phyloP scores from a whole-genome alignment of 2,888 invertebrate species.

The Muschampia plurimacula region DNA sequence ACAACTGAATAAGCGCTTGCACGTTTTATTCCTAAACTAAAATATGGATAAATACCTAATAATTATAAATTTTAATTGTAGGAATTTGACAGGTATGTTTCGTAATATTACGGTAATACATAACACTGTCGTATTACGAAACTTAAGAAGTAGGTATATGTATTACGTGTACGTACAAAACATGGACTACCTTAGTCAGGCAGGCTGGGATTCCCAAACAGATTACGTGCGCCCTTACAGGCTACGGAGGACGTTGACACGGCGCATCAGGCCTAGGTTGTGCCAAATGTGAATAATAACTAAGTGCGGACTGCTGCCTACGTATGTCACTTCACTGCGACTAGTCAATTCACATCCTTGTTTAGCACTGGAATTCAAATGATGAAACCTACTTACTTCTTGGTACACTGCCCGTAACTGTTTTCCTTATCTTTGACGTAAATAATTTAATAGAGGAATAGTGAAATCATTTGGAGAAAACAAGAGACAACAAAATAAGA shows the following conservation, averaged over 20 bases:
- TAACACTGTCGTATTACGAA: background rate
- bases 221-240: conserved; percentile 19
- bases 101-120: background rate
- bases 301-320: conserved; percentile 58
- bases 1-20: no score
- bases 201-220: conserved; percentile 24
- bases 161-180: background rate
- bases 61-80: no score
- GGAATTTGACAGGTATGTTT: no score
- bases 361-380: conserved; percentile 66
- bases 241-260: conserved; percentile 61
- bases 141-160: no score
- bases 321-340: conserved; percentile 52
- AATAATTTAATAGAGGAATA: no score
- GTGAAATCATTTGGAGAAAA: no score
- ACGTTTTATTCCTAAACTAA: no score
- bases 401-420: conserved; percentile 9
- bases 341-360: conserved; percentile 68
- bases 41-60: no score
- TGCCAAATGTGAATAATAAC: conserved; percentile 79
- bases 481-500: no score
- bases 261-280: conserved; percentile 57
- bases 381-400: conserved; percentile 39
- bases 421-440: conserved; percentile 8
- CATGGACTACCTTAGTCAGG: conserved; percentile 1